phyloP scores from a whole-genome alignment of 2,797 vertebrate species.

The Darevskia nairensis region DNA sequence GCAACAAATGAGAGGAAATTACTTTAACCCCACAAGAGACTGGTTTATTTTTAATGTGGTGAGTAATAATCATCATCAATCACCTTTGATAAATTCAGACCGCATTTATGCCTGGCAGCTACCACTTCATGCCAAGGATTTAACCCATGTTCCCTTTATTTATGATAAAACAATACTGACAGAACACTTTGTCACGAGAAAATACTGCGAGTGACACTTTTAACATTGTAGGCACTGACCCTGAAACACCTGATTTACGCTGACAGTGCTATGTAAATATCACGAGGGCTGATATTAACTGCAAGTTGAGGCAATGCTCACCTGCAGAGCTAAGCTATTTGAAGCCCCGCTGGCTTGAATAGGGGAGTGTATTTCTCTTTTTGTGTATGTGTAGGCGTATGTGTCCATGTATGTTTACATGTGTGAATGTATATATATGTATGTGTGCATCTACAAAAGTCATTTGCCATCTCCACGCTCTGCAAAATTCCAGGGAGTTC shows the following conservation, averaged over 20 bases:
- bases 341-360: background rate
- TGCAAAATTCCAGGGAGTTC: too few relatives aligned
- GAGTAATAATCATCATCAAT: slow-evolving; percentile 67
- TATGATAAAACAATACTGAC: slow-evolving; percentile 77
- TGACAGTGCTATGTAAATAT: slow-evolving; percentile 50
- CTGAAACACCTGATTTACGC: slow-evolving; percentile 72
- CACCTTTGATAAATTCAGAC: slow-evolving; percentile 70
- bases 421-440: too few relatives aligned
- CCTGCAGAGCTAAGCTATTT: background rate
- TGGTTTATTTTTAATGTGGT: slow-evolving; percentile 42
- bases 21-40: slow-evolving; percentile 42
- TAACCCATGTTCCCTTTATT: slow-evolving; percentile 73
- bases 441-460: too few relatives aligned
- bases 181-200: slow-evolving; percentile 72
- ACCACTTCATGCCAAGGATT: slow-evolving; percentile 68
- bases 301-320: slow-evolving; percentile 55
- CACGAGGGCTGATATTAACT: slow-evolving; percentile 55
- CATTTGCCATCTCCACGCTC: too few relatives aligned
- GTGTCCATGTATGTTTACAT: too few relatives aligned
- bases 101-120: slow-evolving; percentile 69
- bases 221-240: slow-evolving; percentile 68
- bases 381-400: too few relatives aligned
- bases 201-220: slow-evolving; percentile 70
- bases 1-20: slow-evolving; percentile 39
- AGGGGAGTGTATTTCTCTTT: too few relatives aligned